Conservation (phyloP, 2,113 vertebrate genomes). For the Acanthisitta chloris region DNA sequence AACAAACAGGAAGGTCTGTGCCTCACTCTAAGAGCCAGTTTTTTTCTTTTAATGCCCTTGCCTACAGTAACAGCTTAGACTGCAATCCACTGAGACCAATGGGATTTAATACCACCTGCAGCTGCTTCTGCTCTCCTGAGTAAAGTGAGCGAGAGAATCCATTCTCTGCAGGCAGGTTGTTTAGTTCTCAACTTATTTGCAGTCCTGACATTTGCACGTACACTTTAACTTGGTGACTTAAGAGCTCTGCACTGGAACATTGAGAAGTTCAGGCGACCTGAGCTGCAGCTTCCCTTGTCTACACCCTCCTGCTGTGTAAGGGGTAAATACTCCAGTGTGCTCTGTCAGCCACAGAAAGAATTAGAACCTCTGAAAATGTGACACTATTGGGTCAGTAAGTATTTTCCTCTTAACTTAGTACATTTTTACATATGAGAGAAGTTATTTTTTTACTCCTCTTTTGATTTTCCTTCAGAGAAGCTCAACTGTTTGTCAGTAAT, state of each 20-base stretch:
- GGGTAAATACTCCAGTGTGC: not conserved
- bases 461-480: not conserved
- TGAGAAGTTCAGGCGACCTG: not conserved
- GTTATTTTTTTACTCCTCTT: not conserved
- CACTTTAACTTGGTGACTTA: not conserved
- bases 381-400: not conserved
- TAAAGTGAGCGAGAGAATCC: not conserved
- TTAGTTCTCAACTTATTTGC: not conserved
- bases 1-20: not conserved
- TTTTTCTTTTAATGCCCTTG: conserved; percentile 6
- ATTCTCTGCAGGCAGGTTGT: not conserved
- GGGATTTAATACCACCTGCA: conserved; percentile 55
- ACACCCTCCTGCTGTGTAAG: not conserved
- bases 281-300: not conserved
- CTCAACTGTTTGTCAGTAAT: not conserved
- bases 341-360: not conserved
- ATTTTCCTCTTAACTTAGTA: not conserved
- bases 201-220: not conserved
- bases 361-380: not conserved
- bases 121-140: conserved; percentile 32
- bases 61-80: conserved; percentile 4
- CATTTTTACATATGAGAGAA: not conserved
- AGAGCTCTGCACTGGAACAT: not conserved
- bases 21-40: not conserved
- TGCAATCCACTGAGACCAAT: conserved; percentile 34